phyloP scores from a whole-genome alignment of 2,888 invertebrate species.

The Drosophila meridionalis region DNA sequence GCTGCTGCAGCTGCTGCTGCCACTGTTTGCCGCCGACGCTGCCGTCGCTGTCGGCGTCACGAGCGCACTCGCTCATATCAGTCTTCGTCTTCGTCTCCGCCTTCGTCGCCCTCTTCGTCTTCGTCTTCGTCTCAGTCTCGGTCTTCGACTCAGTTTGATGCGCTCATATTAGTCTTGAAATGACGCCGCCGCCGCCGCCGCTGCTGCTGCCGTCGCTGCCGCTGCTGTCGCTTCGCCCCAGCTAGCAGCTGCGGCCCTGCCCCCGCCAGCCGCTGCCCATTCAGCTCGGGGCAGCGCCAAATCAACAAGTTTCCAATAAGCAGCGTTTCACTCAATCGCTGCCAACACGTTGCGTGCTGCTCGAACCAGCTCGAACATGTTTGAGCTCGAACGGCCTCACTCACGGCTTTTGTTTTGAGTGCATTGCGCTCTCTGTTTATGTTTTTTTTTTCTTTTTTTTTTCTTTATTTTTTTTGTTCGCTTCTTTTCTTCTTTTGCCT shows the following conservation, averaged over 20 bases:
- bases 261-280: not conserved
- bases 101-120: not conserved
- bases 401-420: conserved; percentile 48
- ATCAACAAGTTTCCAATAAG: conserved; percentile 57
- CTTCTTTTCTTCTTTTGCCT: not conserved
- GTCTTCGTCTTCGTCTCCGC: conserved; percentile 8
- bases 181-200: conserved; percentile 11
- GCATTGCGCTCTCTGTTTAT: conserved; percentile 60
- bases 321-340: conserved; percentile 41
- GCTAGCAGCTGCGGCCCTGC: conserved; percentile 2
- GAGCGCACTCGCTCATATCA: conserved; percentile 36
- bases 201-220: conserved; percentile 9
- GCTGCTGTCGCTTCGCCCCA: conserved; percentile 11
- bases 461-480: not conserved
- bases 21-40: conserved; percentile 7
- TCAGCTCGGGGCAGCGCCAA: conserved; percentile 42
- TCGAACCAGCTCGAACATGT: conserved; percentile 46
- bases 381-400: conserved; percentile 37
- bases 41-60: conserved; percentile 33
- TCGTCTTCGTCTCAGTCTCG: conserved; percentile 1
- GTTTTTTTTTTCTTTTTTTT: conserved; percentile 27
- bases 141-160: conserved; percentile 39
- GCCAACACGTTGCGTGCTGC: conserved; percentile 33
- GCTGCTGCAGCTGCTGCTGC: conserved; percentile 9
- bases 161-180: conserved; percentile 46